phyloP scores from a whole-genome alignment of 1,140 invertebrate genomes.

The Rhopalosiphum padi region DNA sequence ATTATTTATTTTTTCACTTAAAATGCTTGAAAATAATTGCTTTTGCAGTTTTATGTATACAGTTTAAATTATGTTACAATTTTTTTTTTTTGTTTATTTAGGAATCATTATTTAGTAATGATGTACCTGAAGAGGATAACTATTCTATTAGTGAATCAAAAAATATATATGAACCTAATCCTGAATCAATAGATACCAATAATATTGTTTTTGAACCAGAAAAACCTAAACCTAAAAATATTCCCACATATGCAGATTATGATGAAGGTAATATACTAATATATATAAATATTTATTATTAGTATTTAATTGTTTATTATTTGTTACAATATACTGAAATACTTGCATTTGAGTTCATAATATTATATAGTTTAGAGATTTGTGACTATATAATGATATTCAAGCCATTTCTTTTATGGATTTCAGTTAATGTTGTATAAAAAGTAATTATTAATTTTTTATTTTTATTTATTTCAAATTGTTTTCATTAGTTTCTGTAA shows the following conservation, averaged over 20 bases:
- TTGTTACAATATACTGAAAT: background rate
- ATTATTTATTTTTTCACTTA: background rate
- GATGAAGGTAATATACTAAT: background rate
- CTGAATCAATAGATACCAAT: background rate
- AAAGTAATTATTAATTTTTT: too few relatives aligned
- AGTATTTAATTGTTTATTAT: background rate
- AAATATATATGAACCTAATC: background rate
- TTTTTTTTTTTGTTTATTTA: background rate
- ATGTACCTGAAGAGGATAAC: background rate
- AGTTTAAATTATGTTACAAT: background rate
- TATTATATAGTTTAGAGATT: too few relatives aligned
- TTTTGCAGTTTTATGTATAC: background rate
- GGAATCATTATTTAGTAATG: slow-evolving; percentile 41
- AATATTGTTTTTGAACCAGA: background rate
- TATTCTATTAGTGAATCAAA: slow-evolving; percentile 34
- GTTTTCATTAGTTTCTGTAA: too few relatives aligned
- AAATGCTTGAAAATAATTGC: background rate
- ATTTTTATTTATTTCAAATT: too few relatives aligned
- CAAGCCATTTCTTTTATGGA: too few relatives aligned
- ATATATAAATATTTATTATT: background rate
- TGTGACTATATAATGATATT: too few relatives aligned
- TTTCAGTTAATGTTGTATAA: too few relatives aligned
- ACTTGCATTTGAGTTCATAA: background rate
- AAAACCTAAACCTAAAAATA: background rate
- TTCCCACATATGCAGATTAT: background rate